Conservation (phyloP, 2,797 vertebrate genomes). For the Hippocampus kuda region DNA sequence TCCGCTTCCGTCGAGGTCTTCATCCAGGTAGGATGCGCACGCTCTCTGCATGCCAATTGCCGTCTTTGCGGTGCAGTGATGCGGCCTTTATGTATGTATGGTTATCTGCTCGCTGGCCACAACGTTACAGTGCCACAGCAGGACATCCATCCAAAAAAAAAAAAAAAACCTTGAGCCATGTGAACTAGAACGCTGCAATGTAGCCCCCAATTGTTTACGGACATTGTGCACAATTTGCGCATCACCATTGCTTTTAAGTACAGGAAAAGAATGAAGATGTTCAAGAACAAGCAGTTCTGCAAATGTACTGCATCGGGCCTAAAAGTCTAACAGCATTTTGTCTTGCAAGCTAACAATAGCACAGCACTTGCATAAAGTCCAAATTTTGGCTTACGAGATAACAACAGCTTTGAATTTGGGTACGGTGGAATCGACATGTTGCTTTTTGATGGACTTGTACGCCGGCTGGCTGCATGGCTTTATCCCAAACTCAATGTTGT, state of each 20-base stretch:
- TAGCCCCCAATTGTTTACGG: too few relatives aligned
- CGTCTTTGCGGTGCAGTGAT: background rate
- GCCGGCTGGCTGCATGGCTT: background rate
- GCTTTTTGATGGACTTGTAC: background rate
- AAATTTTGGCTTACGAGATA: too few relatives aligned
- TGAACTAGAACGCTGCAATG: background rate
- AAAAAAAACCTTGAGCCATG: background rate
- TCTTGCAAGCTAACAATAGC: too few relatives aligned
- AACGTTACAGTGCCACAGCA: background rate
- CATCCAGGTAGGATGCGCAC: conserved; percentile 66
- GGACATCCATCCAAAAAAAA: background rate
- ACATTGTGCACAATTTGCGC: too few relatives aligned
- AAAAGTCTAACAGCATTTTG: too few relatives aligned
- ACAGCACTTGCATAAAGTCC: too few relatives aligned
- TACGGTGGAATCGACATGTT: background rate
- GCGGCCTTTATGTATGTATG: background rate
- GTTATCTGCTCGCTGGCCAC: background rate
- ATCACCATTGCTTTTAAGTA: too few relatives aligned
- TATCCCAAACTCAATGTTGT: background rate
- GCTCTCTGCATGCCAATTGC: background rate
- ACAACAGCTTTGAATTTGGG: too few relatives aligned
- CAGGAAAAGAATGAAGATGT: too few relatives aligned
- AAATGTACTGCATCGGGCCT: too few relatives aligned
- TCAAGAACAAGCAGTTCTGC: too few relatives aligned
- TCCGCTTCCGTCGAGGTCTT: conserved; percentile 89